Conservation (phyloP, 2,113 vertebrate species). For the Mus spicilegus region DNA sequence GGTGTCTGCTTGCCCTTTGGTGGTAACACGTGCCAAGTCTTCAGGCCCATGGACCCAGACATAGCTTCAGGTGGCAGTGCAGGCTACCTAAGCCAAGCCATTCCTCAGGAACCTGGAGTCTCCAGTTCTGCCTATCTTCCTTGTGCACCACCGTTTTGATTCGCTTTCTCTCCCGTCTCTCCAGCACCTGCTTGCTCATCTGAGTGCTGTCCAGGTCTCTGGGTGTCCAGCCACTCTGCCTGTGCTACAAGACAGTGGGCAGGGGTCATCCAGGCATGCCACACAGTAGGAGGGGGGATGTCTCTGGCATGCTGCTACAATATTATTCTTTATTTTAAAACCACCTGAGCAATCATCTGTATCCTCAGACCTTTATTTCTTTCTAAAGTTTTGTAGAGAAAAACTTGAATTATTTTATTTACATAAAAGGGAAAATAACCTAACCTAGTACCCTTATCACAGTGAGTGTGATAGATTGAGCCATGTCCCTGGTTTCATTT, state of each 20-base stretch:
- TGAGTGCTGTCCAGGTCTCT: background rate
- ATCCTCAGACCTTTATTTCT: too few species aligned
- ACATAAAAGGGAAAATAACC: background rate
- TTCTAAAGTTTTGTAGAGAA: background rate
- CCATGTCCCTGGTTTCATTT: background rate
- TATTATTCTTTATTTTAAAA: background rate
- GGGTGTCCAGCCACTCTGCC: background rate
- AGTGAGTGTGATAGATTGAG: background rate
- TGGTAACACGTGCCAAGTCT: background rate
- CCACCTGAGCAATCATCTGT: too few species aligned
- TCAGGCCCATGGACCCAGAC: background rate
- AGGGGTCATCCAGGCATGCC: background rate
- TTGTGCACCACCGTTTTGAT: background rate
- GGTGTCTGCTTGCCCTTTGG: background rate
- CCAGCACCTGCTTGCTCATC: background rate
- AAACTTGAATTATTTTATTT: background rate
- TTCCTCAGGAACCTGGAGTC: background rate
- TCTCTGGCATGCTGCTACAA: background rate
- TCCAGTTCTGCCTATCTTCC: background rate
- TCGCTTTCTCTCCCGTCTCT: background rate
- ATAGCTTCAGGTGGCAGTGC: background rate
- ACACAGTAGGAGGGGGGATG: background rate
- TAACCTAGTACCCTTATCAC: background rate
- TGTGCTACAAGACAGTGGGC: background rate
- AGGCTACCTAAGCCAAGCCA: background rate